Evolutionary conservation across 2,113 vertebrate species (phyloP).

Genomic region (Chaetorhynchus papuensis): DNA sequence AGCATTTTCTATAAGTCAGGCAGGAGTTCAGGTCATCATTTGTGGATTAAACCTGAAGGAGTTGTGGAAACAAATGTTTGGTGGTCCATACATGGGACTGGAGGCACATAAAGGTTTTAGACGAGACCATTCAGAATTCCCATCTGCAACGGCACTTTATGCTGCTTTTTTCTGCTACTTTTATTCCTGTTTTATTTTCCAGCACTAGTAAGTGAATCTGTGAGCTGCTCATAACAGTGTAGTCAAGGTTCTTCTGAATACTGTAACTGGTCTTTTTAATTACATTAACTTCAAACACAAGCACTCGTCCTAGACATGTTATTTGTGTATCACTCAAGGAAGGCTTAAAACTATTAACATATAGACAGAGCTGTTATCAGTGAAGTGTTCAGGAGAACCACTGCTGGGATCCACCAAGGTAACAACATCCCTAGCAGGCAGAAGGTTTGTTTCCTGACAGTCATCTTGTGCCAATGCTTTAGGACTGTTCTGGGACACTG

Average conservation of each 20-base stretch:
- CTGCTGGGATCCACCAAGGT: background rate
- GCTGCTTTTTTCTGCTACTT: background rate
- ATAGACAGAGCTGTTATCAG: background rate
- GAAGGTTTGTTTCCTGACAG: background rate
- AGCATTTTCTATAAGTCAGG: background rate
- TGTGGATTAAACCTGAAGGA: background rate
- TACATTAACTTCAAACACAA: background rate
- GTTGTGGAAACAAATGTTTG: background rate
- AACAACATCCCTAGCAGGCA: background rate
- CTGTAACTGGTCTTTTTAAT: background rate
- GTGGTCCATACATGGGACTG: background rate
- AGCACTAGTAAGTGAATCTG: background rate
- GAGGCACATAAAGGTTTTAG: background rate
- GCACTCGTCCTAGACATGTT: background rate
- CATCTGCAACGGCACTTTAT: background rate
- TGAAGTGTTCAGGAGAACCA: background rate
- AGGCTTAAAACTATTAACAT: background rate
- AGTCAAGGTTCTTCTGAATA: background rate
- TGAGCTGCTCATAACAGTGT: background rate
- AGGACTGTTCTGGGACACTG: background rate
- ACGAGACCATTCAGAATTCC: background rate
- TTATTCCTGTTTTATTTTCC: background rate
- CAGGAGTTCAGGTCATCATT: background rate
- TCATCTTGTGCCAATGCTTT: background rate
- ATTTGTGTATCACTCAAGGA: background rate